Evolutionary conservation across 2,888 invertebrate genomes (phyloP).

Genomic region (Campaea margaritaria): DNA sequence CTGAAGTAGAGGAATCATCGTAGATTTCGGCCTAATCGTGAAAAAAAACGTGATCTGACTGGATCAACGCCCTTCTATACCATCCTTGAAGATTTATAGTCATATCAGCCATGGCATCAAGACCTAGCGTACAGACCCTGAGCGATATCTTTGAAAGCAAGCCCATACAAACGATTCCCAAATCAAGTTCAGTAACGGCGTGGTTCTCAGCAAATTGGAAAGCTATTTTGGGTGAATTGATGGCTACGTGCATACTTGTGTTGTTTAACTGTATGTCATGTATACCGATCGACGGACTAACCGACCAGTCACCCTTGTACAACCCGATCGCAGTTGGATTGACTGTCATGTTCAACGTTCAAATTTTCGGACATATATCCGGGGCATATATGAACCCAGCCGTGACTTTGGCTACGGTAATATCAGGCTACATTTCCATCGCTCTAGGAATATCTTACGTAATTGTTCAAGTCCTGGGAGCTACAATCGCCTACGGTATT

Average conservation of each 20-base stretch:
- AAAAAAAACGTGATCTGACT: conserved; percentile 18
- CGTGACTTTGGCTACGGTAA: conserved; percentile 88
- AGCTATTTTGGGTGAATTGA: conserved; percentile 84
- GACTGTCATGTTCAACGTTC: conserved; percentile 88
- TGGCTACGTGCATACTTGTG: conserved; percentile 88
- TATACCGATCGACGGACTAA: conserved; percentile 73
- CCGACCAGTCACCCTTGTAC: conserved; percentile 75
- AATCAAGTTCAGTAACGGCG: conserved; percentile 28
- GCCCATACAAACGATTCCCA: conserved; percentile 37
- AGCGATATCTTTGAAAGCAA: conserved; percentile 52
- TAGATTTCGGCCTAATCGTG: no score
- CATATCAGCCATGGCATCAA: conserved; percentile 39
- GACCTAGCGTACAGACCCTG: conserved; percentile 44
- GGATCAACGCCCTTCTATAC: conserved; percentile 33
- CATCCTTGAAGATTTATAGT: conserved; percentile 9
- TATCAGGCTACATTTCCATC: conserved; percentile 84
- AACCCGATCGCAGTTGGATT: conserved; percentile 87
- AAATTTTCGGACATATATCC: conserved; percentile 91
- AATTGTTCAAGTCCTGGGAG: conserved; percentile 88
- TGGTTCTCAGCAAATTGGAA: conserved; percentile 60
- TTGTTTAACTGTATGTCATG: conserved; percentile 91
- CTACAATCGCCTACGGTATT: conserved; percentile 88
- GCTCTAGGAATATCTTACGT: conserved; percentile 86
- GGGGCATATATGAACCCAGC: conserved; percentile 92
- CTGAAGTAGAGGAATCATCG: conserved; percentile 38